Evolutionary conservation across 1,140 invertebrate species (phyloP).

Genomic region (Heterodera schachtii): DNA sequence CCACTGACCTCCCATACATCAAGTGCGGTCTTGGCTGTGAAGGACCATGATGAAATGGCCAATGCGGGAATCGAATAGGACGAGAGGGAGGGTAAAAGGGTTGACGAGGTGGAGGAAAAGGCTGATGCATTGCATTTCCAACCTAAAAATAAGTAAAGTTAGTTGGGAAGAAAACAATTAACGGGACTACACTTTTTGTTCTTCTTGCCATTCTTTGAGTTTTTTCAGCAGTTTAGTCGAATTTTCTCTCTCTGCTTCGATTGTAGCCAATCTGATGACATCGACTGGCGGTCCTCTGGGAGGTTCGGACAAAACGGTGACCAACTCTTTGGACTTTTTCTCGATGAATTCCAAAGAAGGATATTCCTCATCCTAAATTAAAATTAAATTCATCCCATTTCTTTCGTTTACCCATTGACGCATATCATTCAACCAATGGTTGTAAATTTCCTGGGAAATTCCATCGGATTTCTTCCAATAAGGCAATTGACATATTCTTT

Average conservation of each 20-base stretch:
- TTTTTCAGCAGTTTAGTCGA: conserved; percentile 7
- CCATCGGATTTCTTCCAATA: background rate
- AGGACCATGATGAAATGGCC: background rate
- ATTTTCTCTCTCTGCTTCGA: background rate
- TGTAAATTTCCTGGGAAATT: conserved; percentile 7
- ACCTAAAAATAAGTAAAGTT: background rate
- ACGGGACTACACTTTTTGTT: background rate
- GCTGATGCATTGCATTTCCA: background rate
- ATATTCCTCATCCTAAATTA: conserved; percentile 15
- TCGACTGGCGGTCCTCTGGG: conserved; percentile 18
- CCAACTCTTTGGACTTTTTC: conserved; percentile 9
- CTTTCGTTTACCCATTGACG: conserved; percentile 7
- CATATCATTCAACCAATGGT: conserved; percentile 19
- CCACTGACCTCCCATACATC: background rate
- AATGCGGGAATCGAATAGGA: background rate
- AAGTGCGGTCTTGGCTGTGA: background rate
- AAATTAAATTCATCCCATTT: background rate
- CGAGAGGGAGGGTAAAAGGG: background rate
- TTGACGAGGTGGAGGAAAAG: background rate
- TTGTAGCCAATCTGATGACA: conserved; percentile 11
- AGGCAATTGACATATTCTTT: conserved; percentile 18
- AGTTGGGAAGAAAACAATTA: background rate
- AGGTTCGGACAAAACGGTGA: conserved; percentile 13
- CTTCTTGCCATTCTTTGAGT: background rate
- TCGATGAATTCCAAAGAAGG: conserved; percentile 7